Evolutionary conservation across 2,113 vertebrate species (phyloP), one percentile per base, ranked within the genome.

Genomic region (Pandion haliaetus): DNA sequence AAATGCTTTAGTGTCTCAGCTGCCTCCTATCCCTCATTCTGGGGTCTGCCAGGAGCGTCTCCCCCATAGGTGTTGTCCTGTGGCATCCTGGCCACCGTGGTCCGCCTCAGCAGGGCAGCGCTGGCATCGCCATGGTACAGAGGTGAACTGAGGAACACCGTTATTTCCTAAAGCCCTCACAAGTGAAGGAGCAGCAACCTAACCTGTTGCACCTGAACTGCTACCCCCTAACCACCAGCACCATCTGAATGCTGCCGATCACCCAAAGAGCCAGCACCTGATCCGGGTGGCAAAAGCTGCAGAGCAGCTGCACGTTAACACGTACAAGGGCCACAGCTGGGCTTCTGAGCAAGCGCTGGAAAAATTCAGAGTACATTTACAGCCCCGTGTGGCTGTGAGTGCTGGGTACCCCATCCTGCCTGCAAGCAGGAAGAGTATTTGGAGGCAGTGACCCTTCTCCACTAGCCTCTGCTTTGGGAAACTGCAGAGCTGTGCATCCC

Each of bases 241-340:
- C 36, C 42, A 2, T 8, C 55, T 36, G 70, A 17, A 74, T 10
- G 29, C 57, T 19, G n/a, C 69, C 34, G 28, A 18, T 17, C 45
- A n/a, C 71, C 58, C 38, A 2, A 10, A 71, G 17, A 42, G 17
- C 34, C 78, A 74, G 50, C 38, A 14, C n/a, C 61, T 28, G 45
- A 31, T 3, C 28, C n/a, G 13, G 20, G 40, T 2, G 29, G n/a
- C 45, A 72, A 47, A 69, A 65, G 31, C 40, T 40, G 50, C 59
- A 12, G 67, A 69, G 36, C 55, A 71, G 45, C 65, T 79, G 28
- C 9, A 0, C 6, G 4, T 38, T 25, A 19, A 36, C 26, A 14
- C 31, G 7, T 2, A 1, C 0, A 0, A 58, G 36, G 26, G 52
- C 32, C 36, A 12, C 49, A 26, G 72, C 44, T 36, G 58, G 58